Evolutionary conservation across 2,113 vertebrate species (phyloP), one percentile per base, ranked within the genome.

Genomic region (Neolamprologus cancellatus): DNA sequence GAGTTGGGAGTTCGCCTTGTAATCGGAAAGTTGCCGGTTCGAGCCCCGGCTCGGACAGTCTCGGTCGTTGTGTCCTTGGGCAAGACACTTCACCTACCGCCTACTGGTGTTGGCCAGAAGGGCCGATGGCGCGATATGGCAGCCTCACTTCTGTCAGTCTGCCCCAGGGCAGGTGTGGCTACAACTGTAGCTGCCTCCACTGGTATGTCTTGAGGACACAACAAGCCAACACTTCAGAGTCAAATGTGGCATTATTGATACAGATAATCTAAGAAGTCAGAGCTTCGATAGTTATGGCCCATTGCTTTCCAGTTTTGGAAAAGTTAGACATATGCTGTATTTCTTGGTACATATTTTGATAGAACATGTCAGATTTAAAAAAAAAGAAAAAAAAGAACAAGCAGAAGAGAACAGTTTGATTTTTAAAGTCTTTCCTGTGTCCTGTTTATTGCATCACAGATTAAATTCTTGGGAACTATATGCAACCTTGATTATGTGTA

Each of bases 111-210:
- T 46, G 6, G 14, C 44, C 44, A 46, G 44, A 46, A 46, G 14
- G 44, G 44, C 14, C 14, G 14, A 46, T 46, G 44, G 44, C 6
- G 1, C 14, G 0, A 46, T 46, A 15, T 46, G 14, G 0, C 44
- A 46, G 44, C 44, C 6, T 46, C 1, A 1, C 44, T 46, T 46
- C 44, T 46, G 14, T 46, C 44, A 15, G 14, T 46, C 44, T 46
- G 44, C 44, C 14, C 44, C 44, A 46, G 44, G 14, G 44, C 44
- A 46, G 44, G 0, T 46, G 44, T 46, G 44, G 44, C 6, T 46
- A 46, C 44, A 46, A 46, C 44, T 46, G 14, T 46, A 46, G 44
- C 44, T 44, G 41, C 41, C 41, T 44, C 13, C 41, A 44, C 39
- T 46, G 20, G 4, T 30, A 48, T 12, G 28, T 28, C 69, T 28